Evolutionary conservation across 2,113 vertebrate species (phyloP).

Genomic region (Prinia subflava): DNA sequence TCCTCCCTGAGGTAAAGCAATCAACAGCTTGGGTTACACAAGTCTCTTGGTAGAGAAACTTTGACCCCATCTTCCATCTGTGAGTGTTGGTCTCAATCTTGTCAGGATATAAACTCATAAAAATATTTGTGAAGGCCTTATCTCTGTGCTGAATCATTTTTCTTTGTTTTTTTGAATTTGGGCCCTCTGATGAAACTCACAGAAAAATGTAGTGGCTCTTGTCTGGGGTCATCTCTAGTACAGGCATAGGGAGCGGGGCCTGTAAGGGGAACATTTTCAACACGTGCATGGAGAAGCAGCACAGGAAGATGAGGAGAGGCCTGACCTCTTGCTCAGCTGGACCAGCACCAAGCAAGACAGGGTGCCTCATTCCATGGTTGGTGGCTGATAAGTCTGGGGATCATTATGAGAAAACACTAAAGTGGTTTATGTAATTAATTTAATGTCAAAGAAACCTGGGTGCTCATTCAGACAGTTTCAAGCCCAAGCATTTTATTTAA

Average conservation of each 20-base stretch:
- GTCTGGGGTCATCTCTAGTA: background rate
- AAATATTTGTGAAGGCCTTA: background rate
- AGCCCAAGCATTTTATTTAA: background rate
- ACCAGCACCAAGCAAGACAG: background rate
- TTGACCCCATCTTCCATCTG: background rate
- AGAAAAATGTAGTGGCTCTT: background rate
- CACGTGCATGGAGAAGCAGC: background rate
- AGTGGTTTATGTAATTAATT: background rate
- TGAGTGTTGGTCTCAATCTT: background rate
- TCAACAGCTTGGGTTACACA: background rate
- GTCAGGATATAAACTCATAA: background rate
- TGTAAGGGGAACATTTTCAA: background rate
- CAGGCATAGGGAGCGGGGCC: background rate
- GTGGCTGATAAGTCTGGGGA: background rate
- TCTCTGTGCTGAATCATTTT: background rate
- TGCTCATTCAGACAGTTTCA: background rate
- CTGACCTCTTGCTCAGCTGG: background rate
- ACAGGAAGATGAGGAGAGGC: background rate
- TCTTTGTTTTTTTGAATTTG: background rate
- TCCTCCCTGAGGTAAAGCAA: background rate
- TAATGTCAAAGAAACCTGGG: background rate
- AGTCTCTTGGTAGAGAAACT: background rate
- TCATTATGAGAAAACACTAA: background rate
- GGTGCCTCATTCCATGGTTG: background rate
- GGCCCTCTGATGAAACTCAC: background rate